phyloP scores from a whole-genome alignment of 2,797 vertebrate species.

The Eremophila alpestris region DNA sequence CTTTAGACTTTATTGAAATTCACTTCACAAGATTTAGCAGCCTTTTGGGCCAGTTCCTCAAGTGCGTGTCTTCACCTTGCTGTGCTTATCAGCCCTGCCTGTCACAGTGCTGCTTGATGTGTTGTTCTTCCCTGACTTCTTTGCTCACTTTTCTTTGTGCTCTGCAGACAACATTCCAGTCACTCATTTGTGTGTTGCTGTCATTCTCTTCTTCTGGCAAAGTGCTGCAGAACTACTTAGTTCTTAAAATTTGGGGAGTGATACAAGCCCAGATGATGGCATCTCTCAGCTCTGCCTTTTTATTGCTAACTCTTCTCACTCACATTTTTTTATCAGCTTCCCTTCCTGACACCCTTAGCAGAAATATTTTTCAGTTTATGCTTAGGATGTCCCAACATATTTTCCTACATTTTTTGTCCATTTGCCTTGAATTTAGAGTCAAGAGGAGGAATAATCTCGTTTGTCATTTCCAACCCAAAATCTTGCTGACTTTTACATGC shows the following conservation, averaged over 20 bases:
- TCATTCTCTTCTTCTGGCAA: not conserved
- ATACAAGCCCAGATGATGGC: not conserved
- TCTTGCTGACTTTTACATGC: not conserved
- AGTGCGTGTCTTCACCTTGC: not conserved
- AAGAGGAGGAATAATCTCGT: not conserved
- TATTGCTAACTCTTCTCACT: not conserved
- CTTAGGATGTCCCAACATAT: not conserved
- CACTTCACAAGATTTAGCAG: not conserved
- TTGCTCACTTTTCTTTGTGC: not conserved
- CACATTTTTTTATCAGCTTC: not conserved
- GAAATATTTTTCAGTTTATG: not conserved
- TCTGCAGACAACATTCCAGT: not conserved
- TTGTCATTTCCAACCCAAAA: not conserved
- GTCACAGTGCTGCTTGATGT: not conserved
- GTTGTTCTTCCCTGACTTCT: not conserved
- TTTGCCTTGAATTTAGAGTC: not conserved
- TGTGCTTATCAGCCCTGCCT: not conserved
- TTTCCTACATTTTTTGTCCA: not conserved
- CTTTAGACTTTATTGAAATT: conserved; percentile 10
- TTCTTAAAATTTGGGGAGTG: not conserved
- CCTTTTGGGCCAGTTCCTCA: conserved; percentile 17
- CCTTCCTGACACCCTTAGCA: not conserved
- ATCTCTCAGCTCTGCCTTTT: not conserved
- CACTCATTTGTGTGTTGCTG: not conserved
- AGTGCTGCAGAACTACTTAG: not conserved